These are phyloP conservation scores for Callaeas wilsoni DNA, from an alignment of 2,113 vertebrate species.

Conservation along the genomic window DNA sequence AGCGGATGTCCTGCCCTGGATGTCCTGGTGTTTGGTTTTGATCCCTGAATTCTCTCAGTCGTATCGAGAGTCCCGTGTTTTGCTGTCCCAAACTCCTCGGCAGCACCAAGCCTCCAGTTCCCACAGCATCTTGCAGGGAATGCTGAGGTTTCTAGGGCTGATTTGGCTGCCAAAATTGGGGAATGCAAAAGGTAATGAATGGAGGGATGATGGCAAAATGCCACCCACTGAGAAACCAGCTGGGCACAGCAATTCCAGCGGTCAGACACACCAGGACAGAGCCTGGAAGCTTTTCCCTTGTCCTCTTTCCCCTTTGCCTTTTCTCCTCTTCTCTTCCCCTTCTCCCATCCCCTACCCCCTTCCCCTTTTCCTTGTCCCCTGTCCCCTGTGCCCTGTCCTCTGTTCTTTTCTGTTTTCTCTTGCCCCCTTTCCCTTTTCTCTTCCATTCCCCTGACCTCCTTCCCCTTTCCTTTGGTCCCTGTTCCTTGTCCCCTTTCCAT, in stretches of 20 bases:
- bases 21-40: neutral
- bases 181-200: neutral
- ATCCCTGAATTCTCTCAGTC: neutral
- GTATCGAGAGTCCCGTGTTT: neutral
- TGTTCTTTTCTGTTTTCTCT: neutral
- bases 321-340: neutral
- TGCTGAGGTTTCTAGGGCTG: neutral
- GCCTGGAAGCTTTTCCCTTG: neutral
- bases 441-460: neutral
- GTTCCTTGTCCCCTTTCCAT: neutral
- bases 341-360: too few species aligned
- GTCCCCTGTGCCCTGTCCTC: accelerated
- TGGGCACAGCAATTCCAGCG: accelerated
- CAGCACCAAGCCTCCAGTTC: neutral
- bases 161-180: neutral
- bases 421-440: neutral
- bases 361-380: neutral
- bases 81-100: accelerated
- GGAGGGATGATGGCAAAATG: neutral
- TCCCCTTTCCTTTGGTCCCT: neutral
- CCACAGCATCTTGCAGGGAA: neutral
- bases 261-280: neutral
- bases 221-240: neutral
- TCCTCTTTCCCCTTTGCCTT: neutral
- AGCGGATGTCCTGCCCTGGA: neutral